Conservation (phyloP, 2,113 vertebrate species). For the Tragelaphus strepsiceros region DNA sequence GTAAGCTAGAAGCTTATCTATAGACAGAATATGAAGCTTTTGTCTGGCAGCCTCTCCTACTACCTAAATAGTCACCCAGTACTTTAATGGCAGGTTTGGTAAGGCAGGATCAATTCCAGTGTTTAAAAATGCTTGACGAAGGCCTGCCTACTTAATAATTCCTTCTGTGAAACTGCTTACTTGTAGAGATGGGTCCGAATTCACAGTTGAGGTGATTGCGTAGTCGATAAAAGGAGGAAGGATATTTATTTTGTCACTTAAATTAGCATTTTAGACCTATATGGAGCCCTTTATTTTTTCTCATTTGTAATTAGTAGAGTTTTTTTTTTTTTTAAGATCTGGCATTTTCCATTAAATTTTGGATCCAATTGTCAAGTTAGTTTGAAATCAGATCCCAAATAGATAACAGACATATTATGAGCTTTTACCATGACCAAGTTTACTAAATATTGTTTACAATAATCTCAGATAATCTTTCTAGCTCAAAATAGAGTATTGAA, state of each 20-base stretch:
- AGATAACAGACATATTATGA: not conserved
- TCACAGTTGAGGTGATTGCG: not conserved
- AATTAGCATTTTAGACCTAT: constrained; percentile 21
- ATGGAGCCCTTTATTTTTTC: not conserved
- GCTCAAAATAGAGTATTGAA: constrained; percentile 3
- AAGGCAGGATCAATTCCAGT: not conserved
- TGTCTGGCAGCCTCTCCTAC: not conserved
- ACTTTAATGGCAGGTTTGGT: not conserved
- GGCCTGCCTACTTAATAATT: constrained; percentile 14
- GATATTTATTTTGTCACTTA: constrained; percentile 33
- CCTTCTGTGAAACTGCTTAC: not conserved
- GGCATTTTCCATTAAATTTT: constrained; percentile 34
- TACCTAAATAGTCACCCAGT: not conserved
- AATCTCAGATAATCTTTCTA: not conserved
- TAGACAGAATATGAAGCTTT: not conserved
- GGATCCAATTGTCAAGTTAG: not conserved
- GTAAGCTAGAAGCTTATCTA: not conserved
- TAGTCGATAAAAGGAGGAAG: constrained; percentile 28
- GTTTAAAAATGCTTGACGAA: not conserved
- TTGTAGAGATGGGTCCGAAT: not conserved
- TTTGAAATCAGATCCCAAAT: constrained; percentile 25
- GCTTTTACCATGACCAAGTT: not conserved
- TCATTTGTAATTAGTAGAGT: constrained; percentile 24
- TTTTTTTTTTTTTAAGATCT: not conserved
- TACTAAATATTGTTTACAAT: constrained; percentile 1